These are phyloP conservation scores for Meda fulgida DNA, from an alignment of 2,797 vertebrate genomes.

Conservation along the genomic window DNA sequence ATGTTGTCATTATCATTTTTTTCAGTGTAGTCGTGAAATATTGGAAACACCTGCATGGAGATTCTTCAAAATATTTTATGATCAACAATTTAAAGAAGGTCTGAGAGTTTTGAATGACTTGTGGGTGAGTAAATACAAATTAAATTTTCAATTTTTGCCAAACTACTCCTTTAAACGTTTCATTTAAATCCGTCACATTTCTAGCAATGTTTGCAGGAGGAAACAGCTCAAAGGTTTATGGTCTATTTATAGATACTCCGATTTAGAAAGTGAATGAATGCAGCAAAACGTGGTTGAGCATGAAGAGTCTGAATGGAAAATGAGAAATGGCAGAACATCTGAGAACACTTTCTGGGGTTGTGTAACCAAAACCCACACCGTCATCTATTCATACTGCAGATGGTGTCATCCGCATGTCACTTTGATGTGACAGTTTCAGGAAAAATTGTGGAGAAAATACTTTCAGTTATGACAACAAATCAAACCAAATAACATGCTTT, in stretches of 20 bases:
- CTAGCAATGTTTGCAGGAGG: conserved; percentile 10
- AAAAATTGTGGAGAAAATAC: conserved; percentile 17
- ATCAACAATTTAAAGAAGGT: not conserved
- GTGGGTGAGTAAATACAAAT: not conserved
- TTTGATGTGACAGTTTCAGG: conserved; percentile 40
- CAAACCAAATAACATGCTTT: conserved; percentile 36
- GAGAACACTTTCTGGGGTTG: not conserved
- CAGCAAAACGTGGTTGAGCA: not conserved
- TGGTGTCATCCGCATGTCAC: conserved; percentile 17
- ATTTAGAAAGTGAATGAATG: not conserved
- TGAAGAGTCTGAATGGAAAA: conserved; percentile 26
- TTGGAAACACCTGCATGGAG: not conserved
- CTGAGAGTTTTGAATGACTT: not conserved
- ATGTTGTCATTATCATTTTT: no score
- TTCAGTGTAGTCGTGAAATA: not conserved
- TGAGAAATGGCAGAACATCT: not conserved
- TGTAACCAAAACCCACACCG: not conserved
- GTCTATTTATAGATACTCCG: not conserved
- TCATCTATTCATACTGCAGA: conserved; percentile 8
- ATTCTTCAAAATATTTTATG: not conserved
- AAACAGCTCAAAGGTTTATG: conserved; percentile 20
- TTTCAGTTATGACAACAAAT: conserved; percentile 24
- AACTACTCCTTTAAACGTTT: not conserved
- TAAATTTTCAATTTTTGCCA: not conserved
- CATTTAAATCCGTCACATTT: not conserved